Percentiles rank a stretch among this genome's conserved stretches.
Conservation (phyloP, 2,113 vertebrate species). For the Chrysochloris asiatica region DNA sequence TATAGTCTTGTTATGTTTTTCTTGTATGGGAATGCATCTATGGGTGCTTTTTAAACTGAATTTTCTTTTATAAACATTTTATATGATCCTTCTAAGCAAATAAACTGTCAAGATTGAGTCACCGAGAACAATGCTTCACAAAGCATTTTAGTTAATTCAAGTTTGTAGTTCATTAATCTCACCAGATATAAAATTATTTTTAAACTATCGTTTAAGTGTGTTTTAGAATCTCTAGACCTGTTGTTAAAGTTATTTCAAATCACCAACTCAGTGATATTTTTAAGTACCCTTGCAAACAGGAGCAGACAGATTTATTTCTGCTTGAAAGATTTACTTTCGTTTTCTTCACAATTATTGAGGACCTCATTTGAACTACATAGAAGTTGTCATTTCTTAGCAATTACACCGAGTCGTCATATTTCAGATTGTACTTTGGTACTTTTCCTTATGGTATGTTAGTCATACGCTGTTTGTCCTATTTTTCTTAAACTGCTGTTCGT, state of each 20-base stretch:
- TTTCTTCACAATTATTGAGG: conserved; percentile 7
- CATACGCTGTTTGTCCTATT: background rate
- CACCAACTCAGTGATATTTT: background rate
- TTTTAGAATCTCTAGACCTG: background rate
- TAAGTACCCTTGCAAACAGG: background rate
- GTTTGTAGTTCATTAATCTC: conserved; percentile 22
- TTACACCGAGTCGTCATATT: background rate
- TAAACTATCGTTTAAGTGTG: conserved; percentile 15
- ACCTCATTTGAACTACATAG: background rate
- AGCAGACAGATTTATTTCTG: background rate
- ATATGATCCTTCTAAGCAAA: conserved; percentile 47
- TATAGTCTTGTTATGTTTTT: background rate
- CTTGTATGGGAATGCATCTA: background rate
- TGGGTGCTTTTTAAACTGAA: background rate
- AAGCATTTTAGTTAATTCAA: conserved; percentile 38
- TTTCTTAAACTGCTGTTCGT: conserved; percentile 30
- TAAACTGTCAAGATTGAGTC: conserved; percentile 44
- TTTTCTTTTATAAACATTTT: conserved; percentile 37
- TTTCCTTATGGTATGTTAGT: background rate
- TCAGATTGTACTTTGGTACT: background rate
- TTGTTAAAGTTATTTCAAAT: background rate
- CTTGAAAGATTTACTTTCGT: background rate
- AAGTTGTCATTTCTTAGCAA: conserved; percentile 7
- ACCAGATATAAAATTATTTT: conserved; percentile 57
- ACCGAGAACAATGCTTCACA: conserved; percentile 42